Conservation (phyloP, 2,888 invertebrate species). For the Tyria jacobaeae region DNA sequence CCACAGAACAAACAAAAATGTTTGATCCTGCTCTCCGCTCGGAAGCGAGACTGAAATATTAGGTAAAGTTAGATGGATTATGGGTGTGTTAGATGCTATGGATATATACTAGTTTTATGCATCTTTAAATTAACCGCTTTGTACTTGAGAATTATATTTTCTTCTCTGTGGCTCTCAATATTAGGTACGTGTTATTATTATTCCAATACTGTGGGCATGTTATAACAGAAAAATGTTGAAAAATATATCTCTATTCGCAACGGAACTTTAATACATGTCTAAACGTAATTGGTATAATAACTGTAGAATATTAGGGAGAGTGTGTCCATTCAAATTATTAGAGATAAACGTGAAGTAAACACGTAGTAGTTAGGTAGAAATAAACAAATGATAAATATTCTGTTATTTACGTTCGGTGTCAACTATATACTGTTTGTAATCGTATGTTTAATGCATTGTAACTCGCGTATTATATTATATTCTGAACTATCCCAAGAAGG, state of each 20-base stretch:
- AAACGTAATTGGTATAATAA: conserved; percentile 52
- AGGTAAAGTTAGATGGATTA: conserved; percentile 16
- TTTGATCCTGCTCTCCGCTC: conserved; percentile 13
- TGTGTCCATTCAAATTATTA: conserved; percentile 66
- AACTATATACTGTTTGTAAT: conserved; percentile 16
- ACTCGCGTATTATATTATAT: not conserved
- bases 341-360: conserved; percentile 49
- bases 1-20: not conserved
- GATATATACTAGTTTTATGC: not conserved
- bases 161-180: not conserved
- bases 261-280: conserved; percentile 32
- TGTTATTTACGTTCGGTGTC: conserved; percentile 13
- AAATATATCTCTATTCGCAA: conserved; percentile 19
- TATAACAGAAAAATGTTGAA: conserved; percentile 5
- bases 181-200: conserved; percentile 24
- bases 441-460: conserved; percentile 21
- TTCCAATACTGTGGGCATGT: conserved; percentile 8
- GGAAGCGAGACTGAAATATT: conserved; percentile 16
- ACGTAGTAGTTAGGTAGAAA: conserved; percentile 56
- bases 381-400: conserved; percentile 42
- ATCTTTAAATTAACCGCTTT: not conserved
- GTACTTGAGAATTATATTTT: not conserved
- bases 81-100: conserved; percentile 11
- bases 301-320: conserved; percentile 58
- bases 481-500: conserved; percentile 21